phyloP scores from a whole-genome alignment of 2,888 invertebrate species.

The Odontomyia ornata region DNA sequence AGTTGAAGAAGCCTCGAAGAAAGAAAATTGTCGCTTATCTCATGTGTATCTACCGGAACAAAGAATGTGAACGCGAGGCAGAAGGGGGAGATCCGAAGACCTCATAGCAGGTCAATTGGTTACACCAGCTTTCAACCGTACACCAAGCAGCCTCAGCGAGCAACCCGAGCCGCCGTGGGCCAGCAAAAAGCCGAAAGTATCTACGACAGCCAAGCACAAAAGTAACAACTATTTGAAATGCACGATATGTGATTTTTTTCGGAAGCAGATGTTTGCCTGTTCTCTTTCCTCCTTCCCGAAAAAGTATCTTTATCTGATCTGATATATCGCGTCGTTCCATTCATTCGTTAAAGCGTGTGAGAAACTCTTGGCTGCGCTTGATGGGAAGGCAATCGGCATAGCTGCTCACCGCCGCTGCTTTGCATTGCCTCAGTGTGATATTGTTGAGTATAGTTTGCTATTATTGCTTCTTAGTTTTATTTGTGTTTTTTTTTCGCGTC shows the following conservation, averaged over 20 bases:
- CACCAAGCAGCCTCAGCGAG: background rate
- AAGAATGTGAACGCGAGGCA: constrained; percentile 21
- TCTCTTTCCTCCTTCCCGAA: background rate
- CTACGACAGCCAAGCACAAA: background rate
- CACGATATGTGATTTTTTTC: constrained; percentile 35
- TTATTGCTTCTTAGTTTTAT: no score
- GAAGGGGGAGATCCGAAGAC: constrained; percentile 18
- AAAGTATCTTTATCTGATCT: background rate
- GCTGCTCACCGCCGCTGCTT: no score
- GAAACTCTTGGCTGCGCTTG: background rate
- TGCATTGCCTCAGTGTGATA: no score
- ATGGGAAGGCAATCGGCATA: background rate
- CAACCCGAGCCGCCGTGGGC: background rate
- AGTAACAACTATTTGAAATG: background rate
- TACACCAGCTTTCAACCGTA: background rate
- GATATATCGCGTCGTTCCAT: background rate
- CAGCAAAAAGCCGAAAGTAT: background rate
- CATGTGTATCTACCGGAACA: constrained; percentile 22
- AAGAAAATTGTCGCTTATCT: constrained; percentile 22
- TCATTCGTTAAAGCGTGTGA: background rate
- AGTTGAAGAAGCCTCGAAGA: background rate
- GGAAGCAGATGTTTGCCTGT: constrained; percentile 17
- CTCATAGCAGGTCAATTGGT: constrained; percentile 36
- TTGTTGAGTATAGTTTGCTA: no score
- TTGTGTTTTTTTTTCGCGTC: no score